phyloP scores from a whole-genome alignment of 2,113 vertebrate species.

The Sceloporus undulatus region DNA sequence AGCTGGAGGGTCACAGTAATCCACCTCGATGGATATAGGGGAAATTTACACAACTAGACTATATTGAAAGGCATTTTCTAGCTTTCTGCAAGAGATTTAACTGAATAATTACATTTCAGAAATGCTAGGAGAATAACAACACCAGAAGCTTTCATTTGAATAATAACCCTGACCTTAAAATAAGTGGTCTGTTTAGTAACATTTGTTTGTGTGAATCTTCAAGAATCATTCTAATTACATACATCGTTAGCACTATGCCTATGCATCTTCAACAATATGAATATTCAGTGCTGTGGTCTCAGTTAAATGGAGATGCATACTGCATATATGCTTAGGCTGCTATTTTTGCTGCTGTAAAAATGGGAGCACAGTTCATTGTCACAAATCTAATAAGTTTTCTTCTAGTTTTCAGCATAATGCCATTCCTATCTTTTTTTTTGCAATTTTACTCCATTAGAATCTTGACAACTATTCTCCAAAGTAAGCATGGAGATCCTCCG shows the following conservation, averaged over 20 bases:
- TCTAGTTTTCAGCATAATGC: background rate
- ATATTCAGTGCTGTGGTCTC: background rate
- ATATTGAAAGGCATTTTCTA: background rate
- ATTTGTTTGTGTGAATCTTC: background rate
- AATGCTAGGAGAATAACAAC: background rate
- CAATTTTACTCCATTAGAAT: background rate
- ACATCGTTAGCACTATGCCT: background rate
- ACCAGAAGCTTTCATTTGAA: background rate
- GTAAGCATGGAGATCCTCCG: background rate
- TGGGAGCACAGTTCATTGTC: background rate
- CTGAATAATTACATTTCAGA: background rate
- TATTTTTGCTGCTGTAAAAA: background rate
- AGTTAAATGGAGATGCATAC: background rate
- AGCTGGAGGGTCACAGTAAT: background rate
- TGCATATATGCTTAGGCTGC: constrained; percentile 2
- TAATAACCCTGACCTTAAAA: background rate
- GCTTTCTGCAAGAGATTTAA: background rate
- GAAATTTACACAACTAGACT: no score
- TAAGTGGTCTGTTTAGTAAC: background rate
- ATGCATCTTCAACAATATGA: background rate
- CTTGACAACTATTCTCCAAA: background rate
- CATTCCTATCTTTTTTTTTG: background rate
- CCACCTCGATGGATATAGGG: background rate
- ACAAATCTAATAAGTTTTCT: background rate
- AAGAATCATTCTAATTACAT: background rate